Percentiles rank a stretch among this genome's conserved stretches.
These are phyloP conservation scores for Ageneiosus marmoratus DNA, from an alignment of 2,113 vertebrate species.

Conservation along the genomic window DNA sequence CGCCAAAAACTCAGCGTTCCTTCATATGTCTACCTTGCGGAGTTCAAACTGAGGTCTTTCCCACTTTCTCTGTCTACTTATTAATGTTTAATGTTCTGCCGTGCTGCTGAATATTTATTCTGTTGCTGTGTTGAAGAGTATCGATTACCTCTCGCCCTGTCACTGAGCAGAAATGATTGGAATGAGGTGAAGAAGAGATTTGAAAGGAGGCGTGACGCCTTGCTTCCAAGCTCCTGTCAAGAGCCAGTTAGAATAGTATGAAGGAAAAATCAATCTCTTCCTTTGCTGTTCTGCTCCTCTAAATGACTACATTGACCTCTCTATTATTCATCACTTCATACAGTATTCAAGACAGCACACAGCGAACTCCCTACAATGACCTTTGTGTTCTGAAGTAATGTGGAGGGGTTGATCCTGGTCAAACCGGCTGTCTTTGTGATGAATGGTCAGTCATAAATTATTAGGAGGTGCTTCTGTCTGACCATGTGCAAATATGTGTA, in stretches of 20 bases:
- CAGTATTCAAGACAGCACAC: slow-evolving; percentile 10
- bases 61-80: not conserved
- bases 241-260: not conserved
- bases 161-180: slow-evolving; percentile 6
- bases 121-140: not conserved
- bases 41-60: slow-evolving; percentile 10
- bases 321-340: slow-evolving; percentile 32
- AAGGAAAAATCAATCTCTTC: slow-evolving; percentile 28
- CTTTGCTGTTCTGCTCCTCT: slow-evolving; percentile 11
- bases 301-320: slow-evolving; percentile 33
- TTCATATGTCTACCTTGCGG: not conserved
- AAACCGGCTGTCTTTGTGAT: not conserved
- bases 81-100: slow-evolving; percentile 34
- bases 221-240: slow-evolving; percentile 4
- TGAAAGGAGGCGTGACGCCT: slow-evolving; percentile 2
- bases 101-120: slow-evolving; percentile 39
- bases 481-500: not conserved
- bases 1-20: not conserved
- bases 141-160: slow-evolving; percentile 9
- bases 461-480: not conserved
- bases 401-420: not conserved
- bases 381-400: not conserved
- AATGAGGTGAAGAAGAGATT: slow-evolving; percentile 1
- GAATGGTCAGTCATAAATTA: slow-evolving; percentile 5
- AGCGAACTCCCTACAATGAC: not conserved